These are phyloP conservation scores for Pygmarrhopalites habei DNA, from an alignment of 1,140 invertebrate genomes.

Conservation along the genomic window DNA sequence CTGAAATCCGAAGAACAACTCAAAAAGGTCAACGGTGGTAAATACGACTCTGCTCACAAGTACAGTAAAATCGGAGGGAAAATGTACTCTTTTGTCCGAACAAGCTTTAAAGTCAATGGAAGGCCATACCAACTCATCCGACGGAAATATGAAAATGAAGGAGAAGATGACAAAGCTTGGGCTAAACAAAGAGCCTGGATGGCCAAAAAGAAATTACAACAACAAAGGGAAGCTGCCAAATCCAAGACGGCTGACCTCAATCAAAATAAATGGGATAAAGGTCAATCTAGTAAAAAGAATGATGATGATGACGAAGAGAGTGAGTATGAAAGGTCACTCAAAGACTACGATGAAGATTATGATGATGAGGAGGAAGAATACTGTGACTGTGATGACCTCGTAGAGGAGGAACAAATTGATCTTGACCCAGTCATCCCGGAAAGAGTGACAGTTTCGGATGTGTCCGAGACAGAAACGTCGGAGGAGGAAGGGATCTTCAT, in stretches of 20 bases:
- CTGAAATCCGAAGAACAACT: background rate
- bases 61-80: background rate
- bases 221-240: no score
- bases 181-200: background rate
- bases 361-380: no score
- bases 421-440: background rate
- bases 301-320: background rate
- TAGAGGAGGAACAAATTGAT: background rate
- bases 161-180: background rate
- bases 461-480: no score
- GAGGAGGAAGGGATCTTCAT: no score
- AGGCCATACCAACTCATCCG: background rate
- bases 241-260: background rate
- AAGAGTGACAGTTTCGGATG: no score
- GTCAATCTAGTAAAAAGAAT: background rate
- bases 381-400: background rate
- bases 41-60: background rate
- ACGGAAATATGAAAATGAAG: background rate
- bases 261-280: background rate
- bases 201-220: background rate
- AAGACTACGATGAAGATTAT: conserved; percentile 1
- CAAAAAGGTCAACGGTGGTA: background rate
- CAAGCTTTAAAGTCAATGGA: background rate
- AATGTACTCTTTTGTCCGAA: background rate
- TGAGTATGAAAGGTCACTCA: background rate